Evolutionary conservation across 2,113 vertebrate genomes (phyloP).

Genomic region (Eulemur rufifrons): DNA sequence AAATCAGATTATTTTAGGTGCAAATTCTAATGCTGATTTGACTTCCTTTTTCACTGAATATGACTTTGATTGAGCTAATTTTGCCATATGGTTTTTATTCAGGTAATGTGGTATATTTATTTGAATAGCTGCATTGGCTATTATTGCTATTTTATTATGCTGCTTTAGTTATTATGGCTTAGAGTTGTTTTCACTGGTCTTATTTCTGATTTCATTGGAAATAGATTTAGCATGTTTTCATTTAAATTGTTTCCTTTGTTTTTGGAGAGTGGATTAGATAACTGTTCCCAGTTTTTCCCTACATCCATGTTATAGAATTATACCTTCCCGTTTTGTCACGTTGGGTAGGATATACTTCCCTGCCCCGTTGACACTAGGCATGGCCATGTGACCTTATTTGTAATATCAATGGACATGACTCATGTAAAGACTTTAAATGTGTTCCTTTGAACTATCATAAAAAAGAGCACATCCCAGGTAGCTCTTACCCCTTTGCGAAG

Average conservation of each 20-base stretch:
- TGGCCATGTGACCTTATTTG: background rate
- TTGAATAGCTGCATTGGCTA: background rate
- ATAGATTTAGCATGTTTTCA: background rate
- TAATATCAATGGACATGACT: background rate
- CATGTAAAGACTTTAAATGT: background rate
- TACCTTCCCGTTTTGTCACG: background rate
- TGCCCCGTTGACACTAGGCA: background rate
- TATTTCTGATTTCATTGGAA: background rate
- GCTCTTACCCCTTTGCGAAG: background rate
- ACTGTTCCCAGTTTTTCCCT: background rate
- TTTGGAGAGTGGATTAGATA: background rate
- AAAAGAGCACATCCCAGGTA: background rate
- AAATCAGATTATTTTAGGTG: background rate
- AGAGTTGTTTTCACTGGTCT: background rate
- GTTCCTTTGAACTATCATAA: background rate
- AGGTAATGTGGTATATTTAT: background rate
- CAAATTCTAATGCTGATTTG: background rate
- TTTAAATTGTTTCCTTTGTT: background rate
- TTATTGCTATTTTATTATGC: background rate
- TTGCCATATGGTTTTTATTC: background rate
- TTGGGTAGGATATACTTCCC: background rate
- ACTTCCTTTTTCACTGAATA: background rate
- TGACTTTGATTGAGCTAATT: slow-evolving; percentile 1
- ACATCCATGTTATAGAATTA: background rate
- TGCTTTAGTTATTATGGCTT: background rate